Conservation (phyloP, 2,888 invertebrate genomes). For the Anthrax anthrax region DNA sequence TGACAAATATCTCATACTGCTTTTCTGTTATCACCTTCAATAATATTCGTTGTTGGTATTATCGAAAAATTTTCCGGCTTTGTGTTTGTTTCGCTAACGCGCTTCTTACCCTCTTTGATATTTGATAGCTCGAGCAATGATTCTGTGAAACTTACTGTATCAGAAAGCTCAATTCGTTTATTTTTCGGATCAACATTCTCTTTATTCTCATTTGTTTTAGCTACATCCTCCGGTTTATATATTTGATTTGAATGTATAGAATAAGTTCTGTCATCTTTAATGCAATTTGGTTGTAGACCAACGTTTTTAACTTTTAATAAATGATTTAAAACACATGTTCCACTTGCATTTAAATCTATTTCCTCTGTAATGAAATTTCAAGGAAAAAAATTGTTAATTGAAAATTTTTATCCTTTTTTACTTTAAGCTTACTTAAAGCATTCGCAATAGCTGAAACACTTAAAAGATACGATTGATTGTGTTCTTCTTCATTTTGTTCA, state of each 20-base stretch:
- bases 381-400: too few relatives aligned
- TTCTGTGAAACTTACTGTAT: conserved; percentile 28
- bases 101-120: conserved; percentile 14
- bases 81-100: neutral
- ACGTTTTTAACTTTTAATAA: conserved; percentile 11
- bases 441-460: conserved; percentile 28
- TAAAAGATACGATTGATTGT: conserved; percentile 20
- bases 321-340: conserved; percentile 19
- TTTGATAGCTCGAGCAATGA: conserved; percentile 25
- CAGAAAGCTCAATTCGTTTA: conserved; percentile 14
- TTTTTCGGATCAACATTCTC: conserved; percentile 21
- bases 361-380: conserved; percentile 16
- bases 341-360: conserved; percentile 22
- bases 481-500: neutral
- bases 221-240: neutral
- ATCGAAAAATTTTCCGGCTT: neutral
- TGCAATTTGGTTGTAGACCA: neutral
- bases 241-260: neutral
- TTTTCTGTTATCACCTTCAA: too few relatives aligned
- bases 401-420: too few relatives aligned
- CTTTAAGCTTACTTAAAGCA: conserved; percentile 21
- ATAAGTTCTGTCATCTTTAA: neutral
- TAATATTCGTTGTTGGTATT: neutral
- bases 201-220: conserved; percentile 16
- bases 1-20: too few relatives aligned